Base-by-base conservation (phyloP, 2,888 invertebrate genomes). In the Mycalesis mineus region DNA sequence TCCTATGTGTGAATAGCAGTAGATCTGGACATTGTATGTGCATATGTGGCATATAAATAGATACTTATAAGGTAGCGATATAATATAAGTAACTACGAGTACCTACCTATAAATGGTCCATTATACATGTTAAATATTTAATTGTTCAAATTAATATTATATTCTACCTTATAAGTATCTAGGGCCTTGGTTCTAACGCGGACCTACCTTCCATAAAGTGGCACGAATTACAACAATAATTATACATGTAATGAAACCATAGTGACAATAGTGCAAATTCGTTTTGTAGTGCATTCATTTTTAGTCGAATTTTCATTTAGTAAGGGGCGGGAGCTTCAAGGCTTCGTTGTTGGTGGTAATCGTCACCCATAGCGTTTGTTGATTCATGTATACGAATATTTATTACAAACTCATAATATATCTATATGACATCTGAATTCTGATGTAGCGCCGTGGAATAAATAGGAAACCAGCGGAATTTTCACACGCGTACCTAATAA, bases 271-370 rank as follows among this genome's bases (percentile, higher is more conserved):
- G 65, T 56, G 58, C 57, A 73, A 65, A 45, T 82, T 84, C 80
- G 82, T 82, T 87, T 87, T 80, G 73, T 84, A 83, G 80, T 75
- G 73, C 76, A 77, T 78, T 53, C 42, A 14, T 37, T 53, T 68
- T 68, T 72, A 65, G 67, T 70, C 65, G 66, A 66, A 72, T n/a
- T n/a, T n/a, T n/a, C 70, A 52, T 57, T n/a, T 58, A 59, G 58
- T 53, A 61, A 61, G 63, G 51, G 60, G 65, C 63, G 64, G 62
- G 57, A 66, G 68, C 69, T 64, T 67, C 64, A 67, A 54, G 58
- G 65, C 64, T 67, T 55, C 64, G 61, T 50, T 45, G 59, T 44
- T 51, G 50, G 28, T 29, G 9, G 37, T 47, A 13, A 28, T 2
- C 7, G 47, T 47, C 31, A 8, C 1, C 4, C 5, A 9, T 28